Percentiles rank a stretch among this genome's conserved stretches.
Conservation (phyloP, 2,113 vertebrate species). For the Ranitomeya imitator region DNA sequence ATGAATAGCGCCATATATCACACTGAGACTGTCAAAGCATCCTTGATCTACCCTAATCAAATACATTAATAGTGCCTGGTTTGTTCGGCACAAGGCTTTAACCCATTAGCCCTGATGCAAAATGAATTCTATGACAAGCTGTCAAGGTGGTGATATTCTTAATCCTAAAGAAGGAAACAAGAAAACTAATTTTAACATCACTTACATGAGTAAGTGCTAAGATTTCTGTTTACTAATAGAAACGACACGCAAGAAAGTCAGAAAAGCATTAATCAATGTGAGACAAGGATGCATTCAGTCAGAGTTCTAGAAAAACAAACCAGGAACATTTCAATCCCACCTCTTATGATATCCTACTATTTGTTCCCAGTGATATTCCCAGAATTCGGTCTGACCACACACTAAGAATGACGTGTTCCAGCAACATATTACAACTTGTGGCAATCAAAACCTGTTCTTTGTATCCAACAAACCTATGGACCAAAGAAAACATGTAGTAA, state of each 20-base stretch:
- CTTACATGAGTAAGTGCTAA: background rate
- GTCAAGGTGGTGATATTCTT: background rate
- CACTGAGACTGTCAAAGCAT: too few relatives aligned
- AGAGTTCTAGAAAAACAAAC: conserved; percentile 40
- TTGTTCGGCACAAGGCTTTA: background rate
- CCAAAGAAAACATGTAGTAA: conserved; percentile 20
- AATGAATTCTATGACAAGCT: background rate
- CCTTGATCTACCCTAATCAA: background rate
- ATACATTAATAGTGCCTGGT: background rate
- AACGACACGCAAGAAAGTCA: conserved; percentile 8
- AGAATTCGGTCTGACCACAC: conserved; percentile 48
- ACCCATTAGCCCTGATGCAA: background rate
- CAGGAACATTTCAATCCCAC: conserved; percentile 22
- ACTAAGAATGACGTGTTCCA: conserved; percentile 43
- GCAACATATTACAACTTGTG: conserved; percentile 39
- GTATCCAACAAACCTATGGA: background rate
- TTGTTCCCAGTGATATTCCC: conserved; percentile 44
- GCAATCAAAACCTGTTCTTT: conserved; percentile 5
- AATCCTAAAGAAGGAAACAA: background rate
- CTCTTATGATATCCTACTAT: conserved; percentile 39
- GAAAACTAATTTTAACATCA: background rate
- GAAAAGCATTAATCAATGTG: conserved; percentile 42
- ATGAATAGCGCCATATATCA: too few relatives aligned
- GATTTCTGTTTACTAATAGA: conserved; percentile 1
- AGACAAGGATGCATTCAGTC: conserved; percentile 40